phyloP scores from a whole-genome alignment of 2,888 invertebrate species.

The Drosophila meridionalis region DNA sequence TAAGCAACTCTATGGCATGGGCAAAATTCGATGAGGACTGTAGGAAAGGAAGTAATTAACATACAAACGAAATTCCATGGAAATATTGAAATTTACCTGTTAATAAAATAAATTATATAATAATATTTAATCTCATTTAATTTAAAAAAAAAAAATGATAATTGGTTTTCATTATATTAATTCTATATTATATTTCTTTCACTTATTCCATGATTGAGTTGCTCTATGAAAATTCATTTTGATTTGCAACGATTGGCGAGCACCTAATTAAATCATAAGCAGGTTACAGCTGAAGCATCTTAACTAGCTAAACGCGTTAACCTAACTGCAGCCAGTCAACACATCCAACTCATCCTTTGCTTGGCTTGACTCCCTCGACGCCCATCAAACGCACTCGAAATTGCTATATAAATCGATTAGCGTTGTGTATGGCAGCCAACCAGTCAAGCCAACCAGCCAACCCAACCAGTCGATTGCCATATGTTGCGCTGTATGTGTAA shows the following conservation, averaged over 20 bases:
- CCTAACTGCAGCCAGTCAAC: conserved; percentile 13
- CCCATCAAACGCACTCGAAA: conserved; percentile 48
- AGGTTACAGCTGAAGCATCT: conserved; percentile 11
- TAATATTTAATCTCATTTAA: too few species aligned
- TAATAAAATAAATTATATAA: too few species aligned
- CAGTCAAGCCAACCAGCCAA: not conserved
- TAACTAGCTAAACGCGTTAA: conserved; percentile 11
- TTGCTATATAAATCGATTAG: conserved; percentile 73
- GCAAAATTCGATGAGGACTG: too few species aligned
- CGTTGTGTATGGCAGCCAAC: conserved; percentile 33
- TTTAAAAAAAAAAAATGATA: too few species aligned
- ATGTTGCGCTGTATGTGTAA: conserved; percentile 59
- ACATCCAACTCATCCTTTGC: not conserved
- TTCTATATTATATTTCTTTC: too few species aligned
- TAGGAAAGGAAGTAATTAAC: too few species aligned
- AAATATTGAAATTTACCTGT: too few species aligned
- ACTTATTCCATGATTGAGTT: not conserved
- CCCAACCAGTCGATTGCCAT: conserved; percentile 40
- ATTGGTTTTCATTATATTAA: too few species aligned
- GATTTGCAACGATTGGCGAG: not conserved
- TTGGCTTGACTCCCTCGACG: not conserved
- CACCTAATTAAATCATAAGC: conserved; percentile 15
- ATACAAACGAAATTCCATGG: too few species aligned
- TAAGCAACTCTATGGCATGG: too few species aligned
- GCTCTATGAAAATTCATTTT: not conserved